Percentiles rank a stretch among this genome's conserved stretches.
Conservation (phyloP, 2,888 invertebrate species). For the Cacoxenus indagator region DNA sequence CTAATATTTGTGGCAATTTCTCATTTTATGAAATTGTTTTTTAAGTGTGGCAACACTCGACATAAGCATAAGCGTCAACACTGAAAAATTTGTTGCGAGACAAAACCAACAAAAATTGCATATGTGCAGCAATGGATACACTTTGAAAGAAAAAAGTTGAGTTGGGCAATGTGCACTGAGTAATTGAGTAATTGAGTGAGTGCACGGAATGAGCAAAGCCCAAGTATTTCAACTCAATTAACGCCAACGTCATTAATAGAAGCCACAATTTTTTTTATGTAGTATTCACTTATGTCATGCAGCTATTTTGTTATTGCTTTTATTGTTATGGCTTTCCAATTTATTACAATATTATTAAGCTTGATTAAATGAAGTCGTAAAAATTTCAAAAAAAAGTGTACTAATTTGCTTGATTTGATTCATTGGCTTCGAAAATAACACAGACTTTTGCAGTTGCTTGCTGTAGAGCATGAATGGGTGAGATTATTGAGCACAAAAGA, state of each 20-base stretch:
- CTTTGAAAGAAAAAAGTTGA: not conserved
- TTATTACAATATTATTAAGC: not conserved
- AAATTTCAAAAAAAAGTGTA: not conserved
- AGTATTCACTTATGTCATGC: not conserved
- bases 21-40: not conserved
- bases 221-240: not conserved
- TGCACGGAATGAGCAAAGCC: not conserved
- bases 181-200: not conserved
- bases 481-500: not conserved
- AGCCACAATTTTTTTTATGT: not conserved
- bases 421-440: not conserved
- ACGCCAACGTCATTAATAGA: not conserved
- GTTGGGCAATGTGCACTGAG: not conserved
- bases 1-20: not conserved
- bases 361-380: constrained; percentile 7
- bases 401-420: constrained; percentile 6
- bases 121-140: not conserved
- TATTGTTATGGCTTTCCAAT: not conserved
- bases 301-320: not conserved
- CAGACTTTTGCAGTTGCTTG: not conserved
- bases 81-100: not conserved
- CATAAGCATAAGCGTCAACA: not conserved
- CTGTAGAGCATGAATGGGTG: not conserved
- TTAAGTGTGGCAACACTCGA: not conserved
- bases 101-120: not conserved